These are phyloP conservation scores for Pempheris klunzingeri DNA, from an alignment of 2,797 vertebrate species.

Conservation along the genomic window DNA sequence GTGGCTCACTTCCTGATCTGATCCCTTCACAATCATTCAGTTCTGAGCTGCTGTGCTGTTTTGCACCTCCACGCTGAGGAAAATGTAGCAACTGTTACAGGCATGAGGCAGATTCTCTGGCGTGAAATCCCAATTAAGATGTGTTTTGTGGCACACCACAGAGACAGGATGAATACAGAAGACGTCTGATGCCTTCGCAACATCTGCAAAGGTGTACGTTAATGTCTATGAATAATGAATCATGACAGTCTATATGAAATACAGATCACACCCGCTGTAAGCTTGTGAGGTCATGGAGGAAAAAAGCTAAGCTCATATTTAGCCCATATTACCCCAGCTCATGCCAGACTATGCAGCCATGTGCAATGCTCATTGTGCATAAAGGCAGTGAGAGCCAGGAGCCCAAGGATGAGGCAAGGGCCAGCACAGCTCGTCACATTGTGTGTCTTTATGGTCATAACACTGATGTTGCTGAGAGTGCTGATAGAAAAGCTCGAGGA, in stretches of 20 bases:
- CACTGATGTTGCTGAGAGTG: conserved; percentile 56
- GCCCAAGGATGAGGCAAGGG: conserved; percentile 42
- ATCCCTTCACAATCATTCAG: conserved; percentile 52
- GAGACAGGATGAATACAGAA: conserved; percentile 19
- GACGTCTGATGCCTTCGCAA: conserved; percentile 1
- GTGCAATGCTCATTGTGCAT: conserved; percentile 37
- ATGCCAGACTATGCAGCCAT: conserved; percentile 35
- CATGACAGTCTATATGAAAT: background rate
- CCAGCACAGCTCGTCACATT: conserved; percentile 41
- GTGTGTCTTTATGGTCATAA: conserved; percentile 59
- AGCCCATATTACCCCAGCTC: conserved; percentile 22
- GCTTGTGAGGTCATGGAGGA: background rate
- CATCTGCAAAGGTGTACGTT: conserved; percentile 5
- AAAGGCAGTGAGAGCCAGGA: conserved; percentile 8
- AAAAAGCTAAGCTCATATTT: conserved; percentile 24
- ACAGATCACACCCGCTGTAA: conserved; percentile 11
- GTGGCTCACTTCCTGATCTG: conserved; percentile 47
- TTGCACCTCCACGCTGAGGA: conserved; percentile 13
- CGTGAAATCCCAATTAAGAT: conserved; percentile 11
- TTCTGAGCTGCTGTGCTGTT: conserved; percentile 46
- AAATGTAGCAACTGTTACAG: conserved; percentile 35
- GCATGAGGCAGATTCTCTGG: conserved; percentile 24
- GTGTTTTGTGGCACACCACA: conserved; percentile 15
- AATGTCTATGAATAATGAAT: background rate
- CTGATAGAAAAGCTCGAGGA: conserved; percentile 63